A percentile compares a stretch with the other conserved stretches of the same genome.
Evolutionary conservation across 2,113 vertebrate genomes (phyloP).

Genomic region (Anas platyrhynchos): DNA sequence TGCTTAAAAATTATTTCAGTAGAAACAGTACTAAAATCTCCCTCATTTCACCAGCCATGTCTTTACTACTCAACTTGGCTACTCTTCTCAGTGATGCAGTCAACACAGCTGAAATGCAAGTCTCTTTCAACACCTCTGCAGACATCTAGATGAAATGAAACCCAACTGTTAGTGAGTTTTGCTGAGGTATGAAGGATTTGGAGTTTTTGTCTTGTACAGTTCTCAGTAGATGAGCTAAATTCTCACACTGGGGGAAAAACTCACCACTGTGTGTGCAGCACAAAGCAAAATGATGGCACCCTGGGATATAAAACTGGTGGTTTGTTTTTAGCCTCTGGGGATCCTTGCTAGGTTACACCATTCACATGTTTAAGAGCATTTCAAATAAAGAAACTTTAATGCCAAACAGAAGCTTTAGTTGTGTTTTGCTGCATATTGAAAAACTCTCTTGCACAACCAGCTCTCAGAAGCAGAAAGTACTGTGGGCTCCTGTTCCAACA

Average conservation of each 20-base stretch:
- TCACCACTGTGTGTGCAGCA: accelerated
- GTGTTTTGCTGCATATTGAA: background rate
- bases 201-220: background rate
- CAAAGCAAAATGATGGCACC: background rate
- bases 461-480: background rate
- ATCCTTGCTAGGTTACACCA: background rate
- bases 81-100: background rate
- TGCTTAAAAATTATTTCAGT: background rate
- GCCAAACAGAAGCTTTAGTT: background rate
- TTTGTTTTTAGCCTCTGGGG: background rate
- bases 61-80: background rate
- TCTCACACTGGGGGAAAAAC: accelerated
- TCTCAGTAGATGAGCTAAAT: background rate
- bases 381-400: background rate
- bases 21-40: background rate
- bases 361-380: background rate
- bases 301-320: background rate
- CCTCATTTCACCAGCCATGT: background rate
- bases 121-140: background rate
- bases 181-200: background rate
- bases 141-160: background rate
- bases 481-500: background rate
- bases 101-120: background rate
- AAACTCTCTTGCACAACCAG: background rate
- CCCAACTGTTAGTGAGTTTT: background rate